phyloP scores from a whole-genome alignment of 1,140 invertebrate genomes.

The Caligus rogercresseyi region DNA sequence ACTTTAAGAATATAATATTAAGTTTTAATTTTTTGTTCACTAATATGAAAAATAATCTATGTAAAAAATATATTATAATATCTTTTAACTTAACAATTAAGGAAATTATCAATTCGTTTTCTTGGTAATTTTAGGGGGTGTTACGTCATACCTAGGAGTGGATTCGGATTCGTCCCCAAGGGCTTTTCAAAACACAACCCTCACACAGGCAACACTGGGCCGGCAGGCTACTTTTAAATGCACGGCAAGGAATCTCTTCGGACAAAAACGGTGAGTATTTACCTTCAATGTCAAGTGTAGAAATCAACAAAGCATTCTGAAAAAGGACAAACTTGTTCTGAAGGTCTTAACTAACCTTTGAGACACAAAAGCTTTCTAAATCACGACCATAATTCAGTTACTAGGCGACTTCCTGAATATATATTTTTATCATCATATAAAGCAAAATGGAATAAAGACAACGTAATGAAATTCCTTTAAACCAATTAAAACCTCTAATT shows the following conservation, averaged over 20 bases:
- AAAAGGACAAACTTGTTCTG: background rate
- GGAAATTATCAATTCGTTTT: no score
- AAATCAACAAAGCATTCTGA: background rate
- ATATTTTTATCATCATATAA: background rate
- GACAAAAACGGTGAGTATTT: slow-evolving; percentile 5
- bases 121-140: no score
- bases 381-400: background rate
- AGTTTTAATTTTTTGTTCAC: no score
- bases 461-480: no score
- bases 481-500: no score
- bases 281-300: background rate
- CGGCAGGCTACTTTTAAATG: slow-evolving; percentile 9
- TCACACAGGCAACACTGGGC: background rate
- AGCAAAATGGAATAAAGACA: no score
- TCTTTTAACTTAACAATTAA: no score
- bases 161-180: no score
- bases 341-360: background rate
- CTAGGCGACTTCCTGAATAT: background rate
- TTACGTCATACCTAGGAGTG: no score
- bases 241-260: slow-evolving; percentile 4
- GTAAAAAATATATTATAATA: no score
- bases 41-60: no score
- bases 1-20: no score
- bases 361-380: background rate
- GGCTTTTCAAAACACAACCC: slow-evolving; percentile 7